A percentile compares a stretch with the other conserved stretches of the same genome.
These are phyloP conservation scores for Dinomys branickii DNA, from an alignment of 2,113 vertebrate genomes.

Conservation along the genomic window DNA sequence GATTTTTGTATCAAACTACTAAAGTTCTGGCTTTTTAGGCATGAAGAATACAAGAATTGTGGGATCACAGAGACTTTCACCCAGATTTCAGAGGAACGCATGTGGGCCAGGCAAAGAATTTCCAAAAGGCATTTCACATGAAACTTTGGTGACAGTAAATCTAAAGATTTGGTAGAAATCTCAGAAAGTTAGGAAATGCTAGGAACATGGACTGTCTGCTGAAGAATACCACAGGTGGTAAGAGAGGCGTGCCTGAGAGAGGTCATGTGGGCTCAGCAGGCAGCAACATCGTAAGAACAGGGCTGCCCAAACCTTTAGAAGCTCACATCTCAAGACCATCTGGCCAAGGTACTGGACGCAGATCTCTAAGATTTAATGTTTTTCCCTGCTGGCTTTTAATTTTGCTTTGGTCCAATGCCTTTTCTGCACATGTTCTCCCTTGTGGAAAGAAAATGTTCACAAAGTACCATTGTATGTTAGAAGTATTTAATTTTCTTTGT, in stretches of 20 bases:
- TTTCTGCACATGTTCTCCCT: not conserved
- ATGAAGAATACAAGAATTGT: not conserved
- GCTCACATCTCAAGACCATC: not conserved
- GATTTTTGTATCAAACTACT: not conserved
- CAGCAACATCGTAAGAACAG: not conserved
- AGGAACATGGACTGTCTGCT: not conserved
- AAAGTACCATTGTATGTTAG: not conserved
- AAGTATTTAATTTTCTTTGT: not conserved
- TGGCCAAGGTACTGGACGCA: not conserved
- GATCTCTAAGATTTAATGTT: not conserved
- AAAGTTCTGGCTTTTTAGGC: not conserved
- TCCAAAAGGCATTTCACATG: not conserved
- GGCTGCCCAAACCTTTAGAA: not conserved
- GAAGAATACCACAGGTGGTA: not conserved
- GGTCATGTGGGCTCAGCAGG: too few relatives aligned
- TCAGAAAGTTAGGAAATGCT: not conserved
- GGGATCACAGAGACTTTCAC: not conserved
- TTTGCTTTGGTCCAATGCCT: not conserved
- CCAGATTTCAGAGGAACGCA: not conserved
- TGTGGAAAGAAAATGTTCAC: not conserved
- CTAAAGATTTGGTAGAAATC: not conserved
- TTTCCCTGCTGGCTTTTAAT: not conserved
- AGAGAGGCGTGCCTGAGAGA: not conserved
- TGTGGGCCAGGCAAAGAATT: not conserved
- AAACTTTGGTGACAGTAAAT: not conserved